phyloP scores from a whole-genome alignment of 2,113 vertebrate genomes.

The Rhea americana region DNA sequence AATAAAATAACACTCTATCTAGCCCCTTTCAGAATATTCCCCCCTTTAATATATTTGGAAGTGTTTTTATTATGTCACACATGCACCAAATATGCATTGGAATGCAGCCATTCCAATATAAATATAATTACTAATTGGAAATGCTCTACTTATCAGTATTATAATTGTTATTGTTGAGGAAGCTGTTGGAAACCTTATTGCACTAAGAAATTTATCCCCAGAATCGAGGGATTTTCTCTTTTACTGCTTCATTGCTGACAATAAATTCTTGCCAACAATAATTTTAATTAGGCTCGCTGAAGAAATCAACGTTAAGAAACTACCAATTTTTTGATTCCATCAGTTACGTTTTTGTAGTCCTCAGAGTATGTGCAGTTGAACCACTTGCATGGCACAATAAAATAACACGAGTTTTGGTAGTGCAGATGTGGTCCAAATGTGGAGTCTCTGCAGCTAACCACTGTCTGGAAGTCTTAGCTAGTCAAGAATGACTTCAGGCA shows the following conservation, averaged over 20 bases:
- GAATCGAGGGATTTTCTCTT: background rate
- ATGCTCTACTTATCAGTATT: background rate
- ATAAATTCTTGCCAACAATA: background rate
- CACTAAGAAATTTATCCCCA: background rate
- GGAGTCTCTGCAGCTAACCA: background rate
- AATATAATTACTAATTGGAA: background rate
- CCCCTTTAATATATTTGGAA: background rate
- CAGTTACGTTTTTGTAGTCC: background rate
- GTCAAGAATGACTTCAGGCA: background rate
- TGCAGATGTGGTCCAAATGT: background rate
- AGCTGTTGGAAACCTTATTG: background rate
- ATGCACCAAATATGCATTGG: background rate
- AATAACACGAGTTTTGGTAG: background rate
- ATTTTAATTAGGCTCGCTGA: slow-evolving; percentile 5
- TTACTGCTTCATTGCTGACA: background rate
- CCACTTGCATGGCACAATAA: background rate
- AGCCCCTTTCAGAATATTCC: background rate
- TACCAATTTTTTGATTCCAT: background rate
- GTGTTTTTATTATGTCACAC: background rate
- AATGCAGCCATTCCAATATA: background rate
- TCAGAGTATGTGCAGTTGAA: background rate
- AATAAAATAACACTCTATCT: background rate
- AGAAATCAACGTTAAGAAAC: background rate
- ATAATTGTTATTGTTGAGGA: background rate
- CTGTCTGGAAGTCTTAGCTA: background rate